Evolutionary conservation across 2,113 vertebrate genomes (phyloP).

Genomic region (Paracanthobrama guichenoti): DNA sequence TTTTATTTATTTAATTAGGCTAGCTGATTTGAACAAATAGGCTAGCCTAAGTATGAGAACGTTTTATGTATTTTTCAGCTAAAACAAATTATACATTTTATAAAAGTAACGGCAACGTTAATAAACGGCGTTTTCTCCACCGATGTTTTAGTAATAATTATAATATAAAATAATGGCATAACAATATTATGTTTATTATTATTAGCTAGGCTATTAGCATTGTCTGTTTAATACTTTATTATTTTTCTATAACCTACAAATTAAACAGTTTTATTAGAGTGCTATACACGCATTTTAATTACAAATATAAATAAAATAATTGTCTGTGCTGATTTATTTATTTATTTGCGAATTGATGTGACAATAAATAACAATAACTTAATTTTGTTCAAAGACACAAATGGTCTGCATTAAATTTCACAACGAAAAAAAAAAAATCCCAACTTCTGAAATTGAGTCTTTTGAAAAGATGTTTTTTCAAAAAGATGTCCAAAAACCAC

Average conservation of each 20-base stretch:
- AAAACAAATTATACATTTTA: not conserved
- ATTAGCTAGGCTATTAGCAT: not conserved
- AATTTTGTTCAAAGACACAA: conserved; percentile 83
- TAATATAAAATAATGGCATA: not conserved
- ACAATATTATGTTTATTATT: not conserved
- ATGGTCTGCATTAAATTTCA: conserved; percentile 80
- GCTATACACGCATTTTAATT: not conserved
- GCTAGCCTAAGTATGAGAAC: no score
- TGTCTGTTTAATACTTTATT: not conserved
- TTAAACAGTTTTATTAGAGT: not conserved
- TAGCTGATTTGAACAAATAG: not conserved
- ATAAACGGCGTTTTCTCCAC: not conserved
- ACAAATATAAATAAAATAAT: conserved; percentile 6
- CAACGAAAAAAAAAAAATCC: conserved; percentile 62
- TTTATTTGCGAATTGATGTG: conserved; percentile 75
- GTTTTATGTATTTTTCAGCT: not conserved
- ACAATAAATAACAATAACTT: conserved; percentile 99
- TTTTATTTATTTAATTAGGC: no score
- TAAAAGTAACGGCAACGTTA: not conserved
- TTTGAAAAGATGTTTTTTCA: not conserved
- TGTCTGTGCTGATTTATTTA: conserved; percentile 66
- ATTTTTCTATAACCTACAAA: not conserved
- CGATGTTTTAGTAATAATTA: not conserved
- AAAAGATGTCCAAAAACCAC: conserved; percentile 61
- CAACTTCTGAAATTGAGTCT: conserved; percentile 28